Percentiles rank a stretch among this genome's conserved stretches.
Conservation (phyloP, 2,797 vertebrate genomes). For the Erethizon dorsatum region DNA sequence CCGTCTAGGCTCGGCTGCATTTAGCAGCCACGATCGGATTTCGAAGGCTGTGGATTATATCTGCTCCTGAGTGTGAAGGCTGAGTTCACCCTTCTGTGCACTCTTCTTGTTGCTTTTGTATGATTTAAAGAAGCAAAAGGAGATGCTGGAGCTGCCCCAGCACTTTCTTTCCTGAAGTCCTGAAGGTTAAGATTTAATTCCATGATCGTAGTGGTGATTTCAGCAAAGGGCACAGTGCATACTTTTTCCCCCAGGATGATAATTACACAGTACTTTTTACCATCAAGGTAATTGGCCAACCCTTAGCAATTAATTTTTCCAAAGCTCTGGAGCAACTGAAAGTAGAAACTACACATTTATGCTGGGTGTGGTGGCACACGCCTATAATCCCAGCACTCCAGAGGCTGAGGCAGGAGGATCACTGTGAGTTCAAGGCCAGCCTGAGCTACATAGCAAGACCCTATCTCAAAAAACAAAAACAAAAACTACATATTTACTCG, state of each 20-base stretch:
- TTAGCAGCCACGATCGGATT: neutral
- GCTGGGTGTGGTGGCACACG: no score
- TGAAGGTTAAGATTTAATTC: constrained; percentile 26
- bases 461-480: neutral
- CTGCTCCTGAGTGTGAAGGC: neutral
- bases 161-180: neutral
- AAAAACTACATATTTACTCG: constrained; percentile 57
- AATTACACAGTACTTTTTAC: constrained; percentile 67
- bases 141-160: neutral
- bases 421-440: neutral
- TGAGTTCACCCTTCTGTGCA: neutral
- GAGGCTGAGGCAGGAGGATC: neutral
- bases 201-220: neutral
- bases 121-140: constrained; percentile 1
- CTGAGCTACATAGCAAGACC: neutral
- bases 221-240: neutral
- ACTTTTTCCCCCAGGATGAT: constrained; percentile 61
- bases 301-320: constrained; percentile 55
- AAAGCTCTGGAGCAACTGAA: constrained; percentile 56
- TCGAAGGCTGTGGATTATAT: neutral
- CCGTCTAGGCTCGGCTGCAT: neutral
- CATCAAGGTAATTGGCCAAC: constrained; percentile 24
- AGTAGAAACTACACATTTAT: constrained; percentile 58
- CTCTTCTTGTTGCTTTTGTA: neutral
- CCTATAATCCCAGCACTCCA: neutral